These are phyloP conservation scores for Parauchenoglanis punctatus DNA, from an alignment of 2,797 vertebrate species.

Conservation along the genomic window DNA sequence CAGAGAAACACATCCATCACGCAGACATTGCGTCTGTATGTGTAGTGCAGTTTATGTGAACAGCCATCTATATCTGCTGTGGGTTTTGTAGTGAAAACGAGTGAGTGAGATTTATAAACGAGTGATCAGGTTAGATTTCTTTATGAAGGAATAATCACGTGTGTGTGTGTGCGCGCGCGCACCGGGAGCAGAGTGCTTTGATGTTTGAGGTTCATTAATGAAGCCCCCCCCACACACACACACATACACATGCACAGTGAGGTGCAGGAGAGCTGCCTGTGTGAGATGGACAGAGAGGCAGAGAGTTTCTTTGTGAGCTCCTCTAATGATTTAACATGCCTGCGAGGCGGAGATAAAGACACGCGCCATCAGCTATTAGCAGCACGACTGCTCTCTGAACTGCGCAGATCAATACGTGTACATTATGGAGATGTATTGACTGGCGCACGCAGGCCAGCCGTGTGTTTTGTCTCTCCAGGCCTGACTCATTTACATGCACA, in stretches of 20 bases:
- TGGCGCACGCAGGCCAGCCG: neutral
- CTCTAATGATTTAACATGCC: conserved; percentile 15
- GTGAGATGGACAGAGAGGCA: conserved; percentile 17
- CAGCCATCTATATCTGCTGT: neutral
- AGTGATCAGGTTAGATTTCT: neutral
- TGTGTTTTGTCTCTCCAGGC: neutral
- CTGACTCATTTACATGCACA: neutral
- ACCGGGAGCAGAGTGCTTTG: conserved; percentile 36
- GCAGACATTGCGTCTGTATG: neutral
- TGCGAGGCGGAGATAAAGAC: conserved; percentile 15
- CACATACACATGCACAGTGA: conserved; percentile 14
- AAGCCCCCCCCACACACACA: neutral
- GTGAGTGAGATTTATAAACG: neutral
- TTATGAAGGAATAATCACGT: neutral
- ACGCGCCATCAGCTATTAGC: neutral
- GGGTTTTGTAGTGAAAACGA: neutral
- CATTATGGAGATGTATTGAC: neutral
- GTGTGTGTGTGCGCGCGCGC: neutral
- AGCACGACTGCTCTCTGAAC: conserved; percentile 8
- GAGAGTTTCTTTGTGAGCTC: neutral
- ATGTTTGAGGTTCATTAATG: conserved; percentile 49
- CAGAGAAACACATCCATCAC: neutral
- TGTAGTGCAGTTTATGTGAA: neutral
- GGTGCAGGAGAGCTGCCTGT: conserved; percentile 18
- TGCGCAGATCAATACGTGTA: conserved; percentile 12